Percentiles rank a stretch among this genome's conserved stretches.
phyloP scores from a whole-genome alignment of 2,113 vertebrate species.

The Astatotilapia flaviijosephi region DNA sequence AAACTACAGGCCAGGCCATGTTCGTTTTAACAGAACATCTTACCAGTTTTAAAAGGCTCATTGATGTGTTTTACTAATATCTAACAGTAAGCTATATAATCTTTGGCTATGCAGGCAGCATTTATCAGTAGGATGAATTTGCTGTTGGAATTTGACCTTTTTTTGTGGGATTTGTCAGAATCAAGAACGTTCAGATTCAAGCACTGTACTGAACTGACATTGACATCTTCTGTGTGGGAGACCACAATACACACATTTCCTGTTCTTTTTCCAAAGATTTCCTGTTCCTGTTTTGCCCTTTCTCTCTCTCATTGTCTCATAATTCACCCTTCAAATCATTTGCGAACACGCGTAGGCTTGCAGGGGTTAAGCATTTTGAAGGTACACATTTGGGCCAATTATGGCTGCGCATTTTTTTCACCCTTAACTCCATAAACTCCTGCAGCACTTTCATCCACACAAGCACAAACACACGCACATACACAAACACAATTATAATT shows the following conservation, averaged over 20 bases:
- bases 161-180: neutral
- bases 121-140: neutral
- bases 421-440: neutral
- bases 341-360: neutral
- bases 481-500: neutral
- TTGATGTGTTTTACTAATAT: neutral
- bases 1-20: neutral
- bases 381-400: neutral
- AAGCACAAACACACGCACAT: neutral
- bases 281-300: constrained; percentile 52
- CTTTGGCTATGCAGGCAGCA: neutral
- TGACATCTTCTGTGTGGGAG: neutral
- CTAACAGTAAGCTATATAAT: neutral
- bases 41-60: neutral
- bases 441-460: neutral
- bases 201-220: neutral
- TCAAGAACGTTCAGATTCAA: neutral
- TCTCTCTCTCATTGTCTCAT: neutral
- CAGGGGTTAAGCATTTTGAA: neutral
- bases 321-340: neutral
- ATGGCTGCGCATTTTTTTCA: neutral
- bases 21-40: neutral
- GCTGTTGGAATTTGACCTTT: neutral
- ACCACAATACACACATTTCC: constrained; percentile 44
- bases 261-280: constrained; percentile 50